Percentiles rank a stretch among this genome's conserved stretches.
These are phyloP conservation scores for Xenotilapia longispinis DNA, from an alignment of 2,113 vertebrate genomes.

Conservation along the genomic window DNA sequence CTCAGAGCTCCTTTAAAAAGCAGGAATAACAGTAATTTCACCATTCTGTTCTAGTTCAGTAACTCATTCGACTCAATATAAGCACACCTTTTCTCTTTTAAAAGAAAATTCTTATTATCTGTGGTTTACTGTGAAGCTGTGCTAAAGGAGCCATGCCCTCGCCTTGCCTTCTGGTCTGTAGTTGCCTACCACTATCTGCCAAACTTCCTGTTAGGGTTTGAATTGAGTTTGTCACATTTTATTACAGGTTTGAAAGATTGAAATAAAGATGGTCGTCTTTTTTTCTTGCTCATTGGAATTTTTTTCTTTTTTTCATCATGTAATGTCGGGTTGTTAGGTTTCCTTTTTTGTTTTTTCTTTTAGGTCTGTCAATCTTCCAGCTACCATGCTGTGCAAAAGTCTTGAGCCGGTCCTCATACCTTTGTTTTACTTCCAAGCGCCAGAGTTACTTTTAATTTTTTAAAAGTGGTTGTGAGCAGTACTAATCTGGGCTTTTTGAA, in stretches of 20 bases:
- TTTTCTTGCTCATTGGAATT: background rate
- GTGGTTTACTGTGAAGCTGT: conserved; percentile 42
- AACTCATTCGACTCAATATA: background rate
- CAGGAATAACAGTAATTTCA: background rate
- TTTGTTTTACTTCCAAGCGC: background rate
- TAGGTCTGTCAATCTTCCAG: background rate
- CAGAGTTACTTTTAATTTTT: background rate
- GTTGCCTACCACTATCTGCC: conserved; percentile 50
- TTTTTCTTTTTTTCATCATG: background rate
- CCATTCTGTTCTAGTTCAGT: background rate
- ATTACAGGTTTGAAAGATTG: conserved; percentile 44
- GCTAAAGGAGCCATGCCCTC: conserved; percentile 34
- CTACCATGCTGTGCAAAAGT: background rate
- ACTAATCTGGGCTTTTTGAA: background rate
- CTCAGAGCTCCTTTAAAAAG: background rate
- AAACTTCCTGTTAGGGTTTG: conserved; percentile 36
- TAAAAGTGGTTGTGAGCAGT: background rate
- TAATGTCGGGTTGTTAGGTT: background rate
- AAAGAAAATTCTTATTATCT: background rate
- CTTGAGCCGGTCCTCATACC: fast-evolving
- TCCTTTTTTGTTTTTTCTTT: background rate
- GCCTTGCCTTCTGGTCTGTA: conserved; percentile 55
- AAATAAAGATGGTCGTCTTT: conserved; percentile 66
- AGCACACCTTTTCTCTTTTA: conserved; percentile 11
- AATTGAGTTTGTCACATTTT: conserved; percentile 55